Evolutionary conservation across 2,888 invertebrate species (phyloP), one percentile per base, ranked within the genome.

Genomic region (Galeruca laticollis): DNA sequence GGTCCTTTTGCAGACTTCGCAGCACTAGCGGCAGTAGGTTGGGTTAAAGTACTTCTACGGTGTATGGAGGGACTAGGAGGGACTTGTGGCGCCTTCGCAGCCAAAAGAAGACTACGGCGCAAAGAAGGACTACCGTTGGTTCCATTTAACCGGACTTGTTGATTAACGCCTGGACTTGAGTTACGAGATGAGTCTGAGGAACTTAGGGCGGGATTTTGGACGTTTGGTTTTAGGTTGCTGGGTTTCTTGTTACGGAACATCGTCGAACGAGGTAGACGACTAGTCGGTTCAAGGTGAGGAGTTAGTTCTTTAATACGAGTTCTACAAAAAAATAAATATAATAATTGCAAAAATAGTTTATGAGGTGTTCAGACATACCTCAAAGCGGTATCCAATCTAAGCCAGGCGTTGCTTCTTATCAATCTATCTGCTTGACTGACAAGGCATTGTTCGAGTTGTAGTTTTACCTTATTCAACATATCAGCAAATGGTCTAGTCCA

Each of bases 381-480:
- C 67, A 82, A 74, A 10, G 75, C 70, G 10, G 82, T 81, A 71
- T 91, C 91, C 88, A 92, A 88, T 77, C 90, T 87, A 49, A 89
- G 84, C 91, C 91, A 92, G 0, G 90, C 88, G 6, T 89, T 88
- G 10, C 90, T 89, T 35, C 91, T 87, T 76, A 90, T 89, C 3
- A 91, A 89, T 20, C 90, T 86, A 5, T 90, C 87, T 20, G 93
- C 92, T 79, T 93, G 92, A 21, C 91, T 87, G 9, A 93, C 90
- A 56, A 94, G 86, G 78, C 92, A 91, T 73, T 91, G 90, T 80
- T 94, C 93, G 35, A 92, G 88, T 54, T 91, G 89, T n/a, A 87
- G 85, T 66, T 90, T 88, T 66, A 93, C 87, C 69, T 90, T 90
- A 68, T 88, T 88, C 60, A 93, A 84, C 71, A 93, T 75, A 75